phyloP scores from a whole-genome alignment of 1,140 invertebrate genomes.

The Zaprionus lachaisei region DNA sequence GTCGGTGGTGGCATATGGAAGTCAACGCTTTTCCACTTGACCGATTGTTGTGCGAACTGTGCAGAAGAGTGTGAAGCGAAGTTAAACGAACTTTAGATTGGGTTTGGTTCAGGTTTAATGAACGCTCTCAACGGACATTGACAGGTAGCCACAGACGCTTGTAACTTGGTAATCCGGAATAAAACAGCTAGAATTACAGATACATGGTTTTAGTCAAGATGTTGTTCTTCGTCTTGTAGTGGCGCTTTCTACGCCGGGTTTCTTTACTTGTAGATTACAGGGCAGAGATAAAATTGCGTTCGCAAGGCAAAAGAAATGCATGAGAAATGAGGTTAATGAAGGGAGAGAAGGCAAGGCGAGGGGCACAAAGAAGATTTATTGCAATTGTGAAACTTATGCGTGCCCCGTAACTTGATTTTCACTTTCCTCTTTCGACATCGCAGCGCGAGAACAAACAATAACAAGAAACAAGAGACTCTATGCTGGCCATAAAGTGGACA shows the following conservation, averaged over 20 bases:
- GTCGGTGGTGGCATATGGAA: constrained; percentile 63
- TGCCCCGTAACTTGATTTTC: constrained; percentile 55
- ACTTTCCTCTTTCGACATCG: constrained; percentile 54
- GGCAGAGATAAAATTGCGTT: constrained; percentile 52
- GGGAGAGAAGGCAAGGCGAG: constrained; percentile 36
- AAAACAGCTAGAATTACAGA: constrained; percentile 46
- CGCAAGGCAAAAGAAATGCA: constrained; percentile 40
- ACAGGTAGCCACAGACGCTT: constrained; percentile 12
- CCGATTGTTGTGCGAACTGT: constrained; percentile 65
- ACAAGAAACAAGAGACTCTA: constrained; percentile 9
- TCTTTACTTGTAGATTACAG: constrained; percentile 47
- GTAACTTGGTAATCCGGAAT: constrained; percentile 30
- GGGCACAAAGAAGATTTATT: constrained; percentile 67
- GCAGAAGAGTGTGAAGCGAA: constrained; percentile 12
- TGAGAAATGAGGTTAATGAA: constrained; percentile 69
- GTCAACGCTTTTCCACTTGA: constrained; percentile 67
- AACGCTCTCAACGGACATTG: constrained; percentile 33
- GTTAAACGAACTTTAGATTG: constrained; percentile 48
- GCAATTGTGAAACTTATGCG: constrained; percentile 60
- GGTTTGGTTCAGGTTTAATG: constrained; percentile 29
- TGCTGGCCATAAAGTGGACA: constrained; percentile 51
- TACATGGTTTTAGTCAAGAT: background rate
- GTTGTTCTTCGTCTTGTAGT: constrained; percentile 11
- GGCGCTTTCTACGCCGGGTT: constrained; percentile 54
- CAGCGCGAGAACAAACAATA: constrained; percentile 28